phyloP scores from a whole-genome alignment of 2,113 vertebrate genomes.

The Poeciliopsis turrubarensis region DNA sequence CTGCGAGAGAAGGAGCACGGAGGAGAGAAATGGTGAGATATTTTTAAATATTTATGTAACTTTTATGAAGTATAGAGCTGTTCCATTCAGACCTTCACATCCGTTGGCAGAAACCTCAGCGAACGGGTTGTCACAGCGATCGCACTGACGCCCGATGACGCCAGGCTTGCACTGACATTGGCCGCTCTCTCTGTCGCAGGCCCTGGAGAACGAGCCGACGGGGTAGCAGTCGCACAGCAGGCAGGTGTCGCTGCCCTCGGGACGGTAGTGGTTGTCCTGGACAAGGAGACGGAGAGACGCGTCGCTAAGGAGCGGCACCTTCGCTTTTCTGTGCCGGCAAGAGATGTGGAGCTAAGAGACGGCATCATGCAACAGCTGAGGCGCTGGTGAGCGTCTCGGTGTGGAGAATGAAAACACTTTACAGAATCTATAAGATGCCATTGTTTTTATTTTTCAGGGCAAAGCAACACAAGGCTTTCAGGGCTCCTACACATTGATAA shows the following conservation, averaged over 20 bases:
- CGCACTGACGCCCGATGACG: conserved; percentile 93
- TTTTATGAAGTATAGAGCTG: conserved; percentile 10
- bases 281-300: conserved; percentile 17
- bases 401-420: not conserved
- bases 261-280: conserved; percentile 93
- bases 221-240: conserved; percentile 93
- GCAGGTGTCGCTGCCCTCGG: conserved; percentile 78
- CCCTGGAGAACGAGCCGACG: conserved; percentile 89
- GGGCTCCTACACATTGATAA: not conserved
- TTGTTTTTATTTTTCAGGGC: too few relatives aligned
- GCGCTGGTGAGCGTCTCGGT: too few relatives aligned
- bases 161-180: conserved; percentile 94
- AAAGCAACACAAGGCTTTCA: not conserved
- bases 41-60: conserved; percentile 6
- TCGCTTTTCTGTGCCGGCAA: not conserved
- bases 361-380: conserved; percentile 12
- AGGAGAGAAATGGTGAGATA: conserved; percentile 9
- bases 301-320: not conserved
- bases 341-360: not conserved
- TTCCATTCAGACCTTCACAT: conserved; percentile 87
- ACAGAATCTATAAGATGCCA: too few relatives aligned
- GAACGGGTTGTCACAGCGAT: conserved; percentile 96
- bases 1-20: conserved; percentile 68
- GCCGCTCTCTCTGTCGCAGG: conserved; percentile 86
- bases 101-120: conserved; percentile 92